Conservation (phyloP, 2,113 vertebrate species). For the Talpa occidentalis region DNA sequence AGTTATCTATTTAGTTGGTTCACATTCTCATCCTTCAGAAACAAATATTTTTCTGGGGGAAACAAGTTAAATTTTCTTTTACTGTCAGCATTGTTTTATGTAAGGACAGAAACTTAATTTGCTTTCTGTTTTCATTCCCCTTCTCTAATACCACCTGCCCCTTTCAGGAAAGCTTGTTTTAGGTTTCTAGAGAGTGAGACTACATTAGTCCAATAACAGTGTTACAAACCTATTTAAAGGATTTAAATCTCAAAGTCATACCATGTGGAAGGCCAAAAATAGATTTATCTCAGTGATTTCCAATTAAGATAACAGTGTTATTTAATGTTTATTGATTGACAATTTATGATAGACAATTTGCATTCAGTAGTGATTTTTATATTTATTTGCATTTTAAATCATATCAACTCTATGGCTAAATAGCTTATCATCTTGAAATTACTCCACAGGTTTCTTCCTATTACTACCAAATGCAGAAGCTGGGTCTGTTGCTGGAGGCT, state of each 20-base stretch:
- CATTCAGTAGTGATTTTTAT: slow-evolving; percentile 15
- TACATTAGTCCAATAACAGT: slow-evolving; percentile 3
- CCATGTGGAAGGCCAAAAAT: neutral
- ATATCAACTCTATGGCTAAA: neutral
- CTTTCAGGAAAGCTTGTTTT: neutral
- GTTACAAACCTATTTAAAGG: neutral
- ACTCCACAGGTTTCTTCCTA: neutral
- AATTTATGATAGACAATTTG: neutral
- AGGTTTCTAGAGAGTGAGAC: neutral
- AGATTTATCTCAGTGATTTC: neutral
- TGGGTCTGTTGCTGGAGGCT: neutral
- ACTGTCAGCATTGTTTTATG: slow-evolving; percentile 34
- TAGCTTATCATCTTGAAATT: neutral
- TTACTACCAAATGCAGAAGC: neutral
- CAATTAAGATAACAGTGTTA: slow-evolving; percentile 1
- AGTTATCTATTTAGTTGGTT: neutral
- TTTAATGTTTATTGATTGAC: slow-evolving; percentile 26
- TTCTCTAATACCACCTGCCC: neutral
- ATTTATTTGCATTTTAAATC: slow-evolving; percentile 14
- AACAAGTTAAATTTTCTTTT: slow-evolving; percentile 24
- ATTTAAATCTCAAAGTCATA: neutral
- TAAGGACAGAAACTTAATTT: slow-evolving; percentile 10
- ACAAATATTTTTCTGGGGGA: neutral
- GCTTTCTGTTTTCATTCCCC: slow-evolving; percentile 53
- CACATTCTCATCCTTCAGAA: neutral